Conservation (phyloP, 2,797 vertebrate genomes). For the Schizopygopsis pylzovi region DNA sequence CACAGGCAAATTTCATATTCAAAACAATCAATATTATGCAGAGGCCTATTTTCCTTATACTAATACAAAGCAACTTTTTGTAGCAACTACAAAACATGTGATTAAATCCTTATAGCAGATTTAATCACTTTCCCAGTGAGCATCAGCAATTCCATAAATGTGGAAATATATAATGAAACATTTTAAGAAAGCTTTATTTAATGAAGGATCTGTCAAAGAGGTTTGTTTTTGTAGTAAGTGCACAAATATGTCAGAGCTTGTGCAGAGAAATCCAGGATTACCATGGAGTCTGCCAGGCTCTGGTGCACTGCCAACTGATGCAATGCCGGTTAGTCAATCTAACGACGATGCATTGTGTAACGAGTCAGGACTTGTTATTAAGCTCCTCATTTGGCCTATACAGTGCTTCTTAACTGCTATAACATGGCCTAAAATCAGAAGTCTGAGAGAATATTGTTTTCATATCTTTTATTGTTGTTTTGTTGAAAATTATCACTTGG, state of each 20-base stretch:
- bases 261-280: conserved; percentile 52
- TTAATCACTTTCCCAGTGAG: not conserved
- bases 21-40: not conserved
- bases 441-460: not conserved
- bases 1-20: not conserved
- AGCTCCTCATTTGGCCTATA: conserved; percentile 2
- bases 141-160: conserved; percentile 1
- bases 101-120: not conserved
- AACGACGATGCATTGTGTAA: conserved; percentile 30
- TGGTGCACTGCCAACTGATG: conserved; percentile 14
- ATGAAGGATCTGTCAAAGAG: not conserved
- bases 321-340: conserved; percentile 5
- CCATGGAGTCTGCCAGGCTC: conserved; percentile 9
- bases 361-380: conserved; percentile 25
- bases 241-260: conserved; percentile 14
- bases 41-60: not conserved
- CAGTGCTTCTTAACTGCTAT: not conserved
- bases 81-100: not conserved
- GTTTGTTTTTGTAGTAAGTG: not conserved
- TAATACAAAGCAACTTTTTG: not conserved
- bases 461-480: not conserved
- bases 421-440: conserved; percentile 1
- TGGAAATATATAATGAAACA: not conserved
- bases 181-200: not conserved
- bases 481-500: not conserved